phyloP scores from a whole-genome alignment of 1,140 invertebrate genomes.

The Lycorma delicatula region DNA sequence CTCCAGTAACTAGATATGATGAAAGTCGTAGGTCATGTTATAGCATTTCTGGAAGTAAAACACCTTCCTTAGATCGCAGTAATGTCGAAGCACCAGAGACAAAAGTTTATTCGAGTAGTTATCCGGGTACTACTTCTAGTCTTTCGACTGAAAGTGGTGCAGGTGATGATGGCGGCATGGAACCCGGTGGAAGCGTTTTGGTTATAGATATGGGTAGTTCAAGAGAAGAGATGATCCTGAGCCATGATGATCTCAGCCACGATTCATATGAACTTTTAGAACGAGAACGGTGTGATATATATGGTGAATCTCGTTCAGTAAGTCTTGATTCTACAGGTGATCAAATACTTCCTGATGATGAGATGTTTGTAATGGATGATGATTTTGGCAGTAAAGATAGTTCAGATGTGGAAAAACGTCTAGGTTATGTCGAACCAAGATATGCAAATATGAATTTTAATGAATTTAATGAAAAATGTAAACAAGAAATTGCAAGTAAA shows the following conservation, averaged over 20 bases:
- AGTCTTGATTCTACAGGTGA: constrained; percentile 61
- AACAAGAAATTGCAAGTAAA: constrained; percentile 24
- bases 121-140: constrained; percentile 63
- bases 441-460: constrained; percentile 31
- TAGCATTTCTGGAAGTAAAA: constrained; percentile 27
- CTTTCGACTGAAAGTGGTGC: constrained; percentile 49
- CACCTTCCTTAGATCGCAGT: constrained; percentile 27
- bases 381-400: constrained; percentile 22
- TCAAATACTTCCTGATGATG: constrained; percentile 53
- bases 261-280: constrained; percentile 81
- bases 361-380: constrained; percentile 57
- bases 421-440: constrained; percentile 30
- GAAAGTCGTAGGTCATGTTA: constrained; percentile 37
- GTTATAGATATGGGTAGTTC: constrained; percentile 29
- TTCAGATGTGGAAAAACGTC: constrained; percentile 29
- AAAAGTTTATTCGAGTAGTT: constrained; percentile 73
- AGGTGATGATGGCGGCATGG: constrained; percentile 47
- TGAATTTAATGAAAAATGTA: constrained; percentile 34
- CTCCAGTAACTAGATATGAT: constrained; percentile 65
- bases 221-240: constrained; percentile 40
- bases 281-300: constrained; percentile 27
- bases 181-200: constrained; percentile 29
- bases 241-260: constrained; percentile 78
- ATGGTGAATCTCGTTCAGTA: constrained; percentile 29
- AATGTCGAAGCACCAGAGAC: constrained; percentile 34